These are phyloP conservation scores for Psittacara wagleri DNA, from an alignment of 2,113 vertebrate genomes.

Conservation along the genomic window DNA sequence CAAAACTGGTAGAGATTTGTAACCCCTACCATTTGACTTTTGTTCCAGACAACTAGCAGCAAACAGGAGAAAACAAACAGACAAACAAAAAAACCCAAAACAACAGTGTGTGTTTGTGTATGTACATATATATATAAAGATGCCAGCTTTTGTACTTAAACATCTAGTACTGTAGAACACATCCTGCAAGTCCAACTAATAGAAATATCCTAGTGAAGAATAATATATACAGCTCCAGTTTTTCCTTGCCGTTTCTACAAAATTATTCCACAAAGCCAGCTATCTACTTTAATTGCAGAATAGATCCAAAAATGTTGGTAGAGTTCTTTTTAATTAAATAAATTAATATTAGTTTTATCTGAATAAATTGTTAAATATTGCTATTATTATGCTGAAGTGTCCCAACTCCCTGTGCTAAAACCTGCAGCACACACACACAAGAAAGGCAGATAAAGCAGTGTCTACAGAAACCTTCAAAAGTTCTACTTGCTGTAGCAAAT, in stretches of 20 bases:
- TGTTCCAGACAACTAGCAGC: constrained; percentile 91
- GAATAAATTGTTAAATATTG: constrained; percentile 95
- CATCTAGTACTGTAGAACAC: constrained; percentile 50
- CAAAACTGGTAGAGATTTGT: constrained; percentile 64
- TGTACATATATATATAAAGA: constrained; percentile 69
- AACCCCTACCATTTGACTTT: constrained; percentile 72
- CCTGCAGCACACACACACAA: constrained; percentile 8
- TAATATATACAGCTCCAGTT: constrained; percentile 79
- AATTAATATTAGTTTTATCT: constrained; percentile 97
- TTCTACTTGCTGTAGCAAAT: constrained; percentile 7
- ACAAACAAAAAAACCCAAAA: background rate
- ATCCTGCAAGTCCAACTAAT: constrained; percentile 69
- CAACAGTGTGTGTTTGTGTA: constrained; percentile 40
- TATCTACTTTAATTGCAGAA: constrained; percentile 77
- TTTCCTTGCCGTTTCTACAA: constrained; percentile 58
- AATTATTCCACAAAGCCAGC: constrained; percentile 67
- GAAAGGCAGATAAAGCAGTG: constrained; percentile 46
- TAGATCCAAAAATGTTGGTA: constrained; percentile 78
- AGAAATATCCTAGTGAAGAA: constrained; percentile 71
- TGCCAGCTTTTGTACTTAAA: constrained; percentile 71
- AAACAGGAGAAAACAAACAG: constrained; percentile 74
- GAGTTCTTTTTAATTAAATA: constrained; percentile 90
- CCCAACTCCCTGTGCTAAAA: constrained; percentile 64
- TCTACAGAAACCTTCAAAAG: constrained; percentile 31
- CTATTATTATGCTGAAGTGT: constrained; percentile 74